Base-by-base conservation (phyloP, 2,888 invertebrate genomes). In the Orthosia cruda region DNA sequence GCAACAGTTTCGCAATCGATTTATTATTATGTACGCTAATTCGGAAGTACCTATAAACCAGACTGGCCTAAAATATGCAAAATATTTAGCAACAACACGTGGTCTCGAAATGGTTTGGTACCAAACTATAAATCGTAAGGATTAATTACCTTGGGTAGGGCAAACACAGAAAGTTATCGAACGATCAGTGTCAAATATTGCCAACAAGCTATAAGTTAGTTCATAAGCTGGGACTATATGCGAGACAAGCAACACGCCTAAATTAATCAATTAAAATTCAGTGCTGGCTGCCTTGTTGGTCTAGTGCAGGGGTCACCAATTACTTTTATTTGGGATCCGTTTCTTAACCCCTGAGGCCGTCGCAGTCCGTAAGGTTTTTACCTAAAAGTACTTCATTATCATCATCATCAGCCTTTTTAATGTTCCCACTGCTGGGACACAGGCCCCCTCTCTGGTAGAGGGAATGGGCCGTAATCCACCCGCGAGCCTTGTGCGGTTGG, bases 91-190 rank as follows among this genome's bases (percentile, higher is more conserved):
- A 67, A 55, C 47, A 79, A 71, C 80, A 86, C 87, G 83, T 87
- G 85, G 87, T 55, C 74, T 66, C 74, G 50, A 71, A 78, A 74
- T 63, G 65, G 70, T 52, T 74, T 13, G 49, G 26, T 63, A 61
- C 81, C 45, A 47, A 68, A 68, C 73, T 20, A 87, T 85, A 85
- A 87, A 87, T 86, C 50, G 70, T 62, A 52, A 55, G 82, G 74
- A 86, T 87, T 86, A 86, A 86, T 87, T 80, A 74, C 75, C 70
- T 74, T 72, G 75, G 71, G 69, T 59, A 70, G 69, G 66, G 69
- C 65, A 59, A 84, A 84, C 77, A 76, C 85, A 63, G 74, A 86
- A 85, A 86, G 75, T 82, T 80, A 85, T 85, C 77, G 2, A 68
- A 20, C 63, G 73, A 85, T 80, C 85, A 75, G 70, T 81, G 84